Conservation (phyloP, 2,113 vertebrate genomes). For the Chaetura pelagica region DNA sequence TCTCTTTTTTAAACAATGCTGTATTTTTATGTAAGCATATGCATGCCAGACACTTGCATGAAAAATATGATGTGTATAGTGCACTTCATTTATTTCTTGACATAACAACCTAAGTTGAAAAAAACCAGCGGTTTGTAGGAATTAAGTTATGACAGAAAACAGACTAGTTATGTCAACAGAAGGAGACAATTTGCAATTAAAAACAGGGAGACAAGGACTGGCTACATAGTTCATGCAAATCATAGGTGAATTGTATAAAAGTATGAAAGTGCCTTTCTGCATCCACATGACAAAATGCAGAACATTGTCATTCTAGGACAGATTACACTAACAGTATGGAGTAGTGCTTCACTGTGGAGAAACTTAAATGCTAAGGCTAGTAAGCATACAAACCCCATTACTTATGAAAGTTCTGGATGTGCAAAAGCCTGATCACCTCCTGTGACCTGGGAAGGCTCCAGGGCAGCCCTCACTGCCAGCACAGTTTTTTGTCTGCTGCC, state of each 20-base stretch:
- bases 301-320: background rate
- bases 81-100: constrained; percentile 54
- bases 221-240: background rate
- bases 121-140: constrained; percentile 45
- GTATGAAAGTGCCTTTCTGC: background rate
- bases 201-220: background rate
- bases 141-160: constrained; percentile 53
- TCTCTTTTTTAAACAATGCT: constrained; percentile 24
- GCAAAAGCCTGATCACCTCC: background rate
- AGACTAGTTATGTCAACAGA: constrained; percentile 49
- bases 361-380: background rate
- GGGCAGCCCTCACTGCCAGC: background rate
- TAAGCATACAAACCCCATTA: background rate
- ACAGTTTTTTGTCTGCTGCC: background rate
- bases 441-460: background rate
- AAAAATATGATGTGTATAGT: constrained; percentile 34
- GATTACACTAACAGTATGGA: background rate
- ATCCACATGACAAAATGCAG: background rate
- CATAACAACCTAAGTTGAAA: constrained; percentile 34
- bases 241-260: background rate
- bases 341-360: background rate
- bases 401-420: background rate
- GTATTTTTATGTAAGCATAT: constrained; percentile 41
- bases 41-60: background rate
- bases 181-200: constrained; percentile 30